Base-by-base conservation (phyloP, 2,888 invertebrate species). In the Mythimna loreyi region DNA sequence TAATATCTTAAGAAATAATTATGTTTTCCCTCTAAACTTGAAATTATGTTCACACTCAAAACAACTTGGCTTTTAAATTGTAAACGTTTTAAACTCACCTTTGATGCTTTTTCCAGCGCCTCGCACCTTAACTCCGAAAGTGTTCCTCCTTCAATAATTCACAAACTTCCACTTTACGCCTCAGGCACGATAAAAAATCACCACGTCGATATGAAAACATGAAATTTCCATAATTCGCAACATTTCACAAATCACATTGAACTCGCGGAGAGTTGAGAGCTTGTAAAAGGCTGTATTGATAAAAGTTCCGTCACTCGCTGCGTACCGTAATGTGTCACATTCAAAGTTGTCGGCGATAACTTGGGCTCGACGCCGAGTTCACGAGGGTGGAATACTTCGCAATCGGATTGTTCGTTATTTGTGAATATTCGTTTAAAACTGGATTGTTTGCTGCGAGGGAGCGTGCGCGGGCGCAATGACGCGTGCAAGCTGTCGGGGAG, bases 211-310 rank as follows among this genome's bases (percentile, higher is more conserved):
- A 87, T 86, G 81, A 83, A 89, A 90, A 89, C 87, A 87, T 85
- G 82, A 87, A 89, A 92, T 90, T 88, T 87, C 85, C 92, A 92
- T 92, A 89, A 92, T 90, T 89, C 85, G 85, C 86, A 89, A 90
- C 93, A 94, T 91, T 93, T 93, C 91, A 91, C 92, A 91, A 87
- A 90, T 91, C 91, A 92, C 92, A 91, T 88, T 89, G 82, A 89
- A 88, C 88, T 87, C 82, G 82, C 84, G 83, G 82, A 82, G 83
- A 86, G 85, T 83, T 85, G 84, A 85, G 86, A 85, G 87, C 83
- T 89, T 86, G 82, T 85, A 86, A 88, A 84, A 86, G 84, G 88
- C 83, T 86, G 81, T 88, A 86, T 88, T 86, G 87, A 87, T 87
- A 89, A 87, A 90, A 90, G 87, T 89, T 89, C 70, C 72, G 72